A percentile compares a stretch with the other conserved stretches of the same genome.
Evolutionary conservation across 2,888 invertebrate genomes (phyloP).

Genomic region (Rhingia rostrata): DNA sequence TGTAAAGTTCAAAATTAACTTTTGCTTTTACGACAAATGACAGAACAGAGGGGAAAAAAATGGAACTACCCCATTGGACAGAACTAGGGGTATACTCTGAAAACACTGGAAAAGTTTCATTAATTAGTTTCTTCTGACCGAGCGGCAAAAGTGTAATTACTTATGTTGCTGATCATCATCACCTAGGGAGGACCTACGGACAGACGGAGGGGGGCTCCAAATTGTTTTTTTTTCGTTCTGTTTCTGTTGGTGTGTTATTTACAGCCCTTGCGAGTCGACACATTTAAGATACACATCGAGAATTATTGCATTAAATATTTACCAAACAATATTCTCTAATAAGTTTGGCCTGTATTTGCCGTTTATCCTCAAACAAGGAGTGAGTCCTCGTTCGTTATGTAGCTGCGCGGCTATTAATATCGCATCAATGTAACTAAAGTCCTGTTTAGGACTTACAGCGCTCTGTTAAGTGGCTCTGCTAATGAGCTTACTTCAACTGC

Average conservation of each 20-base stretch:
- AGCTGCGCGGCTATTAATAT: slow-evolving; percentile 60
- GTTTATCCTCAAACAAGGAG: slow-evolving; percentile 43
- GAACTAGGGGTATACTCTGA: neutral
- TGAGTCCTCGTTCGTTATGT: neutral
- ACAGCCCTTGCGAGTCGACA: slow-evolving; percentile 9
- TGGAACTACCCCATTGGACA: neutral
- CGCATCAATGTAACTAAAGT: slow-evolving; percentile 70
- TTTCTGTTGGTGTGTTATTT: neutral
- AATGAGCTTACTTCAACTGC: slow-evolving; percentile 69
- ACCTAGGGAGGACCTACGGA: slow-evolving; percentile 33
- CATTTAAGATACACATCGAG: slow-evolving; percentile 49
- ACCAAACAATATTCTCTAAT: slow-evolving; percentile 58
- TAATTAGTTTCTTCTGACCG: slow-evolving; percentile 71
- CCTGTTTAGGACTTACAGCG: slow-evolving; percentile 65
- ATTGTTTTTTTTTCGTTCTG: neutral
- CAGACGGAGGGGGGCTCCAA: neutral
- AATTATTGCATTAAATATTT: slow-evolving; percentile 66
- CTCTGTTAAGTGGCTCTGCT: slow-evolving; percentile 65
- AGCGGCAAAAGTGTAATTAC: slow-evolving; percentile 70
- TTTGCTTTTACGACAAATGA: slow-evolving; percentile 65
- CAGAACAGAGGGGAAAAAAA: slow-evolving; percentile 22
- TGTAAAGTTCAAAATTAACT: slow-evolving; percentile 71
- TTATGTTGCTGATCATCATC: slow-evolving; percentile 53
- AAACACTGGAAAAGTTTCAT: slow-evolving; percentile 63
- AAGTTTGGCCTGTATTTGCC: slow-evolving; percentile 19